These are phyloP conservation scores for Pomacea maculata DNA, from an alignment of 1,140 invertebrate genomes.

Conservation along the genomic window DNA sequence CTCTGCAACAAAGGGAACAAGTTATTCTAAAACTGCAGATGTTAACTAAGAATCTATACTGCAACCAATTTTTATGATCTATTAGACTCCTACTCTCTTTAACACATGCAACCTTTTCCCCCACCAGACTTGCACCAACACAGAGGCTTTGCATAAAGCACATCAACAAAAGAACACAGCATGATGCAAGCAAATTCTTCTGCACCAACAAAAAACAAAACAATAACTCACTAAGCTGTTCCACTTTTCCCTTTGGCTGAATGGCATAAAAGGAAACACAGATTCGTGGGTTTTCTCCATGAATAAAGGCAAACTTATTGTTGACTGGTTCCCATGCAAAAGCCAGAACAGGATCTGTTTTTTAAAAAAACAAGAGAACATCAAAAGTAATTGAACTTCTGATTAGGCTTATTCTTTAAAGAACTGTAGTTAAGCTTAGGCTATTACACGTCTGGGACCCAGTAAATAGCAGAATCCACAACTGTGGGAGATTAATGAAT, in stretches of 20 bases:
- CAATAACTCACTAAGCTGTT: constrained; percentile 77
- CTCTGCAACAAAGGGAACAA: constrained; percentile 48
- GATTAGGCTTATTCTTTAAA: neutral
- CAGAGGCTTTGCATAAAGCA: neutral
- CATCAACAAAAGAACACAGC: neutral
- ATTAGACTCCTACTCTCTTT: too few relatives aligned
- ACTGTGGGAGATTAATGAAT: too few relatives aligned
- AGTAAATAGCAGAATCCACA: too few relatives aligned
- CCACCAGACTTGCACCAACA: neutral
- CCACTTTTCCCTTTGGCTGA: constrained; percentile 85
- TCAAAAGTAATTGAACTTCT: neutral
- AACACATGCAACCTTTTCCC: neutral
- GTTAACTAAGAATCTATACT: too few relatives aligned
- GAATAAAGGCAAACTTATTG: constrained; percentile 94
- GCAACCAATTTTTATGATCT: too few relatives aligned
- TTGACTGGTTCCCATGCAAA: constrained; percentile 99
- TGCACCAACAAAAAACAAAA: neutral
- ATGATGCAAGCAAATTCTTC: neutral
- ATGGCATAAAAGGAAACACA: constrained; percentile 95
- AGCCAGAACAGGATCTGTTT: constrained; percentile 79
- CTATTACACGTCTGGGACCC: too few relatives aligned
- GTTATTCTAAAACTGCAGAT: neutral
- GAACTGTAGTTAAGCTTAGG: too few relatives aligned
- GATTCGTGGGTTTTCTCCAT: constrained; percentile 88
- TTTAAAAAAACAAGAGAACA: constrained; percentile 31